Base-by-base conservation (phyloP, 1,140 invertebrate genomes). In the Scylla paramamosain region DNA sequence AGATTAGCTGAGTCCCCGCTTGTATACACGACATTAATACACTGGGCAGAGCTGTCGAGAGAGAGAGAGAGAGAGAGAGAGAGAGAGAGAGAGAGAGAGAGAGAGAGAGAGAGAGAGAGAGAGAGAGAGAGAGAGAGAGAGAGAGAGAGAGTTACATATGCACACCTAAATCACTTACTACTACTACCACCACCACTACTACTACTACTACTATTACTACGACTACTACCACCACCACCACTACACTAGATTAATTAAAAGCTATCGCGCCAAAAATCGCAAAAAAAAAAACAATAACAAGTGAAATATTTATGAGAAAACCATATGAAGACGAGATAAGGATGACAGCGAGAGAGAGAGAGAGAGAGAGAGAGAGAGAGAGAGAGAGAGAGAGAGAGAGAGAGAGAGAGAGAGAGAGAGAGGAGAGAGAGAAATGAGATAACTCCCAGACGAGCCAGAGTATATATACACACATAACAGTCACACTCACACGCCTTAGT, bases 391-490 rank as follows among this genome's bases (percentile, higher is more conserved):
- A 84, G 82, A 20, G 6, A 25, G 10, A 31, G 67, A n/a, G 20
- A 77, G n/a, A n/a, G 67, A n/a, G n/a, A 77, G 67, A n/a, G 67
- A 77, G 31, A n/a, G 67, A 77, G n/a, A 77, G 67, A 77, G 67
- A 25, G 67, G 29, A n/a, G 67, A 77, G 67, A 48, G 20, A 14
- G 45, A 28, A 77, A 77, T 20, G 8, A 77, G 67, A 77, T 77
- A 77, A n/a, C 67, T 77, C n/a, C 20, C 67, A 77, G 67, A n/a
- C 67, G 20, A 77, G 67, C 67, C 25, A 77, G 67, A n/a, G 67
- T 77, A 77, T 77, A 77, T 77, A 77, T 77, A 77, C 67, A 77
- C 67, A 77, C 67, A 77, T 77, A 77, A 77, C 67, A 77, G 67
- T 77, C 67, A 77, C 67, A 77, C 67, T 77, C 67, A 77, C 67